Percentiles rank a stretch among this genome's conserved stretches.
Evolutionary conservation across 2,113 vertebrate species (phyloP).

Genomic region (Sapayoa aenigma): DNA sequence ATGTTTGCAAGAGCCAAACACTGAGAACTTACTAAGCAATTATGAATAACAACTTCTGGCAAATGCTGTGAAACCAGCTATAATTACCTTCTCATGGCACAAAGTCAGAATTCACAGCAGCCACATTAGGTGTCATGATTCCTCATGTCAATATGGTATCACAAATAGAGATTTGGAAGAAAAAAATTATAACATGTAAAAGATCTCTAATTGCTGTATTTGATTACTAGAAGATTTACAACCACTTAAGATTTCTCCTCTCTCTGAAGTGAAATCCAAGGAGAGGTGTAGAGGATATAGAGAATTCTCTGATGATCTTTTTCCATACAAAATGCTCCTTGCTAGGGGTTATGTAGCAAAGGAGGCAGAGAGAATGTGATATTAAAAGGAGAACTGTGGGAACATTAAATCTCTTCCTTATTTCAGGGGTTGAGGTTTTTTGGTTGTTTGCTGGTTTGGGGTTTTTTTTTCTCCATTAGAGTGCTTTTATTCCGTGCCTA

Average conservation of each 20-base stretch:
- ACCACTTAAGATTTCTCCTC: background rate
- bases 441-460: too few relatives aligned
- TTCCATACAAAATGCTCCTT: background rate
- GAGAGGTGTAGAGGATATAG: conserved; percentile 22
- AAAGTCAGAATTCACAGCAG: background rate
- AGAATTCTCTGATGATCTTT: background rate
- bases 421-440: background rate
- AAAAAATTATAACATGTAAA: background rate
- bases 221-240: conserved; percentile 52
- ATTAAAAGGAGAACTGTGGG: background rate
- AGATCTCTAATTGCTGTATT: conserved; percentile 33
- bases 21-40: background rate
- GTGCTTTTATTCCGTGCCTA: background rate
- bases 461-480: background rate
- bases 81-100: background rate
- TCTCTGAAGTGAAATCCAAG: conserved; percentile 50
- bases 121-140: background rate
- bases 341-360: background rate
- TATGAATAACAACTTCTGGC: background rate
- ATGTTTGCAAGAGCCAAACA: background rate
- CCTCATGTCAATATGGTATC: background rate
- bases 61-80: background rate
- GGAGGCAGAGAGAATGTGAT: background rate
- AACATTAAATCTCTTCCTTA: background rate
- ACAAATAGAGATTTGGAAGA: background rate